Base-by-base conservation (phyloP, 2,797 vertebrate genomes). In the Leptodactylus fallax region DNA sequence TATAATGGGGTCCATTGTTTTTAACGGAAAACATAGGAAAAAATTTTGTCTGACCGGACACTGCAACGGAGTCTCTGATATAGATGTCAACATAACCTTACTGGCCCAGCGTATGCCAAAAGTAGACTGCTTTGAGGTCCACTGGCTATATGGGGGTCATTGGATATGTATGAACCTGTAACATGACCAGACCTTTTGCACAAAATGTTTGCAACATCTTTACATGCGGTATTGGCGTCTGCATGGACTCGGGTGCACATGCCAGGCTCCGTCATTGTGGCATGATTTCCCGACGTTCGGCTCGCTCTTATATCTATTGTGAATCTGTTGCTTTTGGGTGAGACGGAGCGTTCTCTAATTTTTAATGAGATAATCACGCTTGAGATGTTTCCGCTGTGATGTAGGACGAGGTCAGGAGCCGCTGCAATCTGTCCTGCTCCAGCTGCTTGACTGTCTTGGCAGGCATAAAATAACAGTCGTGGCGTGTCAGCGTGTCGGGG, bases 291-390 rank as follows among this genome's bases (percentile, higher is more conserved):
- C 16, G 23, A 53, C 23, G 55, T 7, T 27, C n/a, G 17, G 69
- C 19, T 60, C 25, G 5, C 65, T 74, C 3, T 85, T 58, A 5
- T 58, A 69, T 45, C 72, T 81, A 60, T 65, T 45, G 74, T 67
- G 47, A 76, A 53, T 82, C 25, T 74, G n/a, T 53, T 82, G 80
- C 51, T 49, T 78, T 83, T 69, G 86, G 60, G 58, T 77, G 82
- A 65, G 71, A 45, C 51, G 63, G 86, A 77, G 71, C 80, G 72
- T 83, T 78, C 56, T 87, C 25, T 87, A 45, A 78, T 87, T 83
- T 83, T 83, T 83, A 87, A 87, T 87, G 80, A 87, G 86, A 77
- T 77, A 78, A 83, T 67, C 72, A 83, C 71, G 79, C 86, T 83
- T 87, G 36, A 69, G 19, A 25, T 55, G 61, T 25, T 87, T 56